Conservation (phyloP, 2,888 invertebrate genomes). For the Seladonia tumulorum region DNA sequence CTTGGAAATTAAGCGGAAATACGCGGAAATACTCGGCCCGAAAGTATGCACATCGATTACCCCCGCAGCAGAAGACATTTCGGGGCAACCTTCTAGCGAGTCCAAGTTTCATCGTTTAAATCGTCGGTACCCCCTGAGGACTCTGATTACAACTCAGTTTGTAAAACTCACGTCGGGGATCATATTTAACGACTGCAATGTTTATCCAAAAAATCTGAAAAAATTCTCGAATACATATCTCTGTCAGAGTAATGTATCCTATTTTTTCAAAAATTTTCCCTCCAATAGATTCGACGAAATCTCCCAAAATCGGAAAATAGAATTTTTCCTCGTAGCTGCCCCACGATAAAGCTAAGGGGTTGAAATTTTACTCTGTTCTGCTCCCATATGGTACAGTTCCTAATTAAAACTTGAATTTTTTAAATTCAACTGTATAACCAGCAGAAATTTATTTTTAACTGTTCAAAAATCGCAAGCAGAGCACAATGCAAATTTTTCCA, state of each 20-base stretch:
- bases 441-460: neutral
- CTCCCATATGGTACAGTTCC: neutral
- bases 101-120: neutral
- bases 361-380: neutral
- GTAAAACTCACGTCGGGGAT: too few relatives aligned
- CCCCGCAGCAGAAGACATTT: neutral
- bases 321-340: neutral
- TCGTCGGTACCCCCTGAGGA: neutral
- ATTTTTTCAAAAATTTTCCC: neutral
- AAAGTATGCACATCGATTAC: slow-evolving; percentile 38
- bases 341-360: neutral
- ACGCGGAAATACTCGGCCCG: slow-evolving; percentile 15
- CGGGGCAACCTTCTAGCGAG: neutral
- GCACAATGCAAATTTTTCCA: neutral
- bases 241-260: too few relatives aligned
- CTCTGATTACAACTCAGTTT: neutral
- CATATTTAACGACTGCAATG: too few relatives aligned
- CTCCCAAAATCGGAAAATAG: neutral
- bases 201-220: too few relatives aligned
- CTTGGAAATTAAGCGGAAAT: slow-evolving; percentile 66
- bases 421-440: neutral
- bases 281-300: neutral
- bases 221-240: too few relatives aligned
- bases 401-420: neutral
- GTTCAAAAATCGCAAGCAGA: neutral